Base-by-base conservation (phyloP, 2,113 vertebrate genomes). In the Aix galericulata region DNA sequence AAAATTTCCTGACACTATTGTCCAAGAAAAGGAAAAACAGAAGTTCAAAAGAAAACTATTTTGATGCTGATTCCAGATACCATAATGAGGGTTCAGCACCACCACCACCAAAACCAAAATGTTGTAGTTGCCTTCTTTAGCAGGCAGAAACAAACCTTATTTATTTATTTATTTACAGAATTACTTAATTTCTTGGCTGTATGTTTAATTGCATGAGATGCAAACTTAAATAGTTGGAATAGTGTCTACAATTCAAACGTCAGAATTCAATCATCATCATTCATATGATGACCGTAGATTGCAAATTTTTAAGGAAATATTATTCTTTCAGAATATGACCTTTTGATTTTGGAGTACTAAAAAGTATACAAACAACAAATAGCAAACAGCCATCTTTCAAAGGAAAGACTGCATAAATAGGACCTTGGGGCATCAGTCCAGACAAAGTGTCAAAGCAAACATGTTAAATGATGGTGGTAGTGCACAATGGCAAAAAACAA, bases 1-100 rank as follows among this genome's bases (percentile, higher is more conserved):
- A 64, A 89, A 76, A 2, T 92, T 94, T 89, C 88, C 84, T 86
- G 55, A 73, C 17, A 9, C 25, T 75, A 34, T 8, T 71, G 42
- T 60, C 75, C 58, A 94, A 95, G 32, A 6, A 67, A 87, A 86
- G 23, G 46, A 60, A 88, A 81, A 68, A 63, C 7, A 64, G n/a
- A 76, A 91, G 8, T 40, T 93, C 17, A 92, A 87, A 86, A 52
- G 11, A 77, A 91, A 92, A 60, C 11, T 78, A 9, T 56, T 63
- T 13, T 66, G 40, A 25, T 58, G 23, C 17, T 86, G 52, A 48
- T 5, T n/a, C 48, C 26, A 89, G 46, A 40, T 77, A 27, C 17
- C 26, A 16, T 52, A 75, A 52, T 29, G 56, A 53, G 88, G 36
- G 34, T 58, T 92, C 38, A 66, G 32, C 22, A 63, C 7, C 8